Base-by-base conservation (phyloP, 2,797 vertebrate genomes). In the Cirrhinus molitorella region DNA sequence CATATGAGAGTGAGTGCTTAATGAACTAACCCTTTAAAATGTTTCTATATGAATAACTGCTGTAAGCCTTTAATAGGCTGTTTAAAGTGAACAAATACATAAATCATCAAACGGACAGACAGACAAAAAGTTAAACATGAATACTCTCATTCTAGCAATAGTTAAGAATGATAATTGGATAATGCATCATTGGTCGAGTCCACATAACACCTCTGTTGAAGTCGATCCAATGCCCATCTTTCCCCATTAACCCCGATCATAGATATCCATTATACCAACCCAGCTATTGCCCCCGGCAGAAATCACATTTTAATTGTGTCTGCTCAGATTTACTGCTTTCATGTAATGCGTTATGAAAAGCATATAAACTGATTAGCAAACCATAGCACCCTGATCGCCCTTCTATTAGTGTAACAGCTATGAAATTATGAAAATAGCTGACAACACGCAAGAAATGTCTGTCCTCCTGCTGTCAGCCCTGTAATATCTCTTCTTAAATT, bases 351-450 rank as follows among this genome's bases (percentile, higher is more conserved):
- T 88, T 88, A 84, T 86, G 85, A 90, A 86, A 88, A 86, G 83
- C 88, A 89, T 88, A 84, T 80, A 89, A 90, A 89, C 83, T 49
- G 77, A 89, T 88, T 89, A 83, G 45, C 61, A 90, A 91, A 84
- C 77, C 86, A 55, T 49, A 61, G 79, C 77, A 66, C 66, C 72
- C 87, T 37, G 78, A 75, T 76, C 78, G 28, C 45, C 61, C 68
- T 66, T 83, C 55, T 73, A 74, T 90, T 82, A 84, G 68, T 40
- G 49, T 66, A 71, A 68, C 87, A 82, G 78, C 68, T 79, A 74
- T 80, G 67, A 85, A 73, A 80, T 83, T 66, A 83, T 23, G 68
- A 86, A 83, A 88, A 87, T 47, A 86, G 81, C 67, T 49, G 73
- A 83, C 74, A 85, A 85, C 87, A 74, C 68, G 79, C 80, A 83